These are phyloP conservation scores for Columba janthina DNA, from an alignment of 2,113 vertebrate genomes.

Conservation along the genomic window DNA sequence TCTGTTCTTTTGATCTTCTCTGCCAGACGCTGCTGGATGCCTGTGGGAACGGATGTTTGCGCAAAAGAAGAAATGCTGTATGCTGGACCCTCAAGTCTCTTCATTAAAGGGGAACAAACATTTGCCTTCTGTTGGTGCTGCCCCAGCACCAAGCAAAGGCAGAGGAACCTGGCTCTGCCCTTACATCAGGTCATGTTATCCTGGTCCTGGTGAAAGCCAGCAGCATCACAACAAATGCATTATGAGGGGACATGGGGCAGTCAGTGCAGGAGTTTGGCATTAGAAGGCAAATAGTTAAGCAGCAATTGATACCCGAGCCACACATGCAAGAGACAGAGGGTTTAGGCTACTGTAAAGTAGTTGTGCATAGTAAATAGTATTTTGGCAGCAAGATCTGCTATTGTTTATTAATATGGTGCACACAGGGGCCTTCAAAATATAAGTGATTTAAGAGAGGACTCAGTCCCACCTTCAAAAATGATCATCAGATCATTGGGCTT, in stretches of 20 bases:
- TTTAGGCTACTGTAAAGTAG: not conserved
- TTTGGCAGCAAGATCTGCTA: not conserved
- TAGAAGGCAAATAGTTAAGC: not conserved
- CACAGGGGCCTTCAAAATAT: not conserved
- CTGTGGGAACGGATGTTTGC: conserved; percentile 47
- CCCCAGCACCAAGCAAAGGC: not conserved
- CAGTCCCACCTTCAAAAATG: not conserved
- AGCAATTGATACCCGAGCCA: not conserved
- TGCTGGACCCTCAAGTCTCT: not conserved
- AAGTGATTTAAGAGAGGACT: not conserved
- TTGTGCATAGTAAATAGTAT: not conserved
- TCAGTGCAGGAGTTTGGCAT: accelerated
- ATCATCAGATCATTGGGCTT: too few relatives aligned
- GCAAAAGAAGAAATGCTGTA: not conserved
- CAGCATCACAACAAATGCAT: not conserved
- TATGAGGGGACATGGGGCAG: not conserved
- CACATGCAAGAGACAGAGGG: not conserved
- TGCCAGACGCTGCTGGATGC: conserved; percentile 4
- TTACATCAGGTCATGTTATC: not conserved
- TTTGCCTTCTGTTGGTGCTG: conserved; percentile 11
- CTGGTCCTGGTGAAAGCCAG: not conserved
- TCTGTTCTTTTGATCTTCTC: conserved; percentile 16
- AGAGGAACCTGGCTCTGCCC: not conserved
- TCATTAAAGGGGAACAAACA: conserved; percentile 18
- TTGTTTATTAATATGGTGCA: not conserved